Conservation (phyloP, 2,888 invertebrate species). For the Bedellia somnulentella region DNA sequence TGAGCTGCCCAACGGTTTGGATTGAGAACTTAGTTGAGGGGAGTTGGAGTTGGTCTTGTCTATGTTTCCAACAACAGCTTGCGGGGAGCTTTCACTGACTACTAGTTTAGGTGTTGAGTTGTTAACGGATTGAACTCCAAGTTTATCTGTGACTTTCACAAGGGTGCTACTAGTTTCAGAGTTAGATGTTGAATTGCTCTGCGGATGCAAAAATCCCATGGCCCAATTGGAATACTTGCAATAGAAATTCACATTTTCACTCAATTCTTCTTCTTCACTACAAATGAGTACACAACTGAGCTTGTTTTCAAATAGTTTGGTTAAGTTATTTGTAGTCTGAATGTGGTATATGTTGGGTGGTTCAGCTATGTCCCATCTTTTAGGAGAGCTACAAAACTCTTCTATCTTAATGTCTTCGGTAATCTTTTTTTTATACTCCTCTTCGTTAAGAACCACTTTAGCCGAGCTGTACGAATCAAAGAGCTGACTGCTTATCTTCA, state of each 20-base stretch:
- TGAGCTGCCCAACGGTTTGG: no score
- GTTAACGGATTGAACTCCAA: no score
- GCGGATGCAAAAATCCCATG: conserved; percentile 17
- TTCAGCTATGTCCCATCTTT: conserved; percentile 25
- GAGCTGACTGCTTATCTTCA: conserved; percentile 35
- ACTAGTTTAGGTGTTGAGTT: no score
- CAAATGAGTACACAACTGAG: conserved; percentile 28
- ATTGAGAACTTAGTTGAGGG: no score
- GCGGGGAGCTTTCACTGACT: no score
- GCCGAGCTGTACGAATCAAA: conserved; percentile 20
- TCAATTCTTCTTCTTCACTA: conserved; percentile 18
- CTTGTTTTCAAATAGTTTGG: conserved; percentile 1
- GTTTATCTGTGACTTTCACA: no score
- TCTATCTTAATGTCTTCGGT: conserved; percentile 20
- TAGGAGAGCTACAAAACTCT: conserved; percentile 22
- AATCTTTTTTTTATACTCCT: conserved; percentile 18
- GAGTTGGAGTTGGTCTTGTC: no score
- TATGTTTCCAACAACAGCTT: no score
- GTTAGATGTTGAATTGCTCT: no score
- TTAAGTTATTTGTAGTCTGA: conserved; percentile 15
- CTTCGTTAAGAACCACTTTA: conserved; percentile 17
- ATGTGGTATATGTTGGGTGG: conserved; percentile 16
- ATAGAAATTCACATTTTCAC: conserved; percentile 26
- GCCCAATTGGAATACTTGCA: conserved; percentile 48
- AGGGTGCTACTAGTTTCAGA: no score